Percentiles rank a stretch among this genome's conserved stretches.
These are phyloP conservation scores for Empidonax traillii DNA, from an alignment of 2,113 vertebrate genomes.

Conservation along the genomic window DNA sequence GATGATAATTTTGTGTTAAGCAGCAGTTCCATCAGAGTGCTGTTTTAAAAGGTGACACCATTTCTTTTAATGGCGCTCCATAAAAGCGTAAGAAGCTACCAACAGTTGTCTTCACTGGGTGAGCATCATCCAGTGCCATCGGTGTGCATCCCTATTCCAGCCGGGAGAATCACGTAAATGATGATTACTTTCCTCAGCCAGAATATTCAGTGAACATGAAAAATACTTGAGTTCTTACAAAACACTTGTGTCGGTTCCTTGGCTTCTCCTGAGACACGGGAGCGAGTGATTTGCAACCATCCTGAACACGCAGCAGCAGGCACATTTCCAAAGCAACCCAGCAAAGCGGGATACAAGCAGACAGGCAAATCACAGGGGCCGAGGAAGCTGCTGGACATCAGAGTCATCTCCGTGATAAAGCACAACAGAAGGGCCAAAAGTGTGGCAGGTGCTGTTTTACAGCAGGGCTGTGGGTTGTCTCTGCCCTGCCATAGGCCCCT, in stretches of 20 bases:
- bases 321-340: not conserved
- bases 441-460: not conserved
- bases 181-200: rapidly evolving
- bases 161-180: rapidly evolving
- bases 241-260: not conserved
- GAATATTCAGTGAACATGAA: rapidly evolving
- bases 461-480: not conserved
- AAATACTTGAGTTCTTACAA: not conserved
- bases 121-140: not conserved
- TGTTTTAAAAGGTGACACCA: not conserved
- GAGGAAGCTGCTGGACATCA: not conserved
- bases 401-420: not conserved
- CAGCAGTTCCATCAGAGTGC: not conserved
- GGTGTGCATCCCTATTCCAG: not conserved
- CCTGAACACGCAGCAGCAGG: not conserved
- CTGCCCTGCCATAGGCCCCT: not conserved
- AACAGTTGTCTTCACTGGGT: not conserved
- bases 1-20: not conserved
- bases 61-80: not conserved
- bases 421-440: not conserved
- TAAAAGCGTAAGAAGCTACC: not conserved
- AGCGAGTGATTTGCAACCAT: not conserved
- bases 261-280: rapidly evolving
- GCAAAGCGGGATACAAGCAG: rapidly evolving
- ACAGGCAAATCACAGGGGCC: not conserved